These are phyloP conservation scores for Megaceryle torquata DNA, from an alignment of 2,113 vertebrate species.

Conservation along the genomic window DNA sequence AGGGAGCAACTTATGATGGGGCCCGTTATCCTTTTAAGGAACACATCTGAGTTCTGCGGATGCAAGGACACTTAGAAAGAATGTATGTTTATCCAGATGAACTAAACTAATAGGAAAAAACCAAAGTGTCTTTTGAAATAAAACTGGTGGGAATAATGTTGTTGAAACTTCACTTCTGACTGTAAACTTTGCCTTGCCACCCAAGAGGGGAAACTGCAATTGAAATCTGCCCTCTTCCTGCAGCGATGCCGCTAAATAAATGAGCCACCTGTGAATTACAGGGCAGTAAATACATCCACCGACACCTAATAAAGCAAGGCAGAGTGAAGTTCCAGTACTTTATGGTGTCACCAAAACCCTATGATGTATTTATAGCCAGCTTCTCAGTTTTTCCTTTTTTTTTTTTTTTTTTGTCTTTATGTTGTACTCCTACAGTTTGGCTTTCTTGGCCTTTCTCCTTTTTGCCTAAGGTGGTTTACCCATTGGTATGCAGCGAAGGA, in stretches of 20 bases:
- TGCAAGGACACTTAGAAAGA: background rate
- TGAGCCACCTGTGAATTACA: conserved; percentile 64
- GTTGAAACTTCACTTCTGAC: conserved; percentile 10
- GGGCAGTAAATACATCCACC: conserved; percentile 69
- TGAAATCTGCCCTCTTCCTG: conserved; percentile 54
- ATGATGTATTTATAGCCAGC: conserved; percentile 69
- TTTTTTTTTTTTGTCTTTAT: conserved; percentile 36
- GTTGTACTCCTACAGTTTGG: conserved; percentile 17
- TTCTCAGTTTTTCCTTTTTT: conserved; percentile 34
- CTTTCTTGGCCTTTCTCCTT: background rate
- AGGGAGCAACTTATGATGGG: background rate
- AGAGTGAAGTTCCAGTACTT: conserved; percentile 65
- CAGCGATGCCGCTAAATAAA: conserved; percentile 68
- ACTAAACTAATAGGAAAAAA: background rate
- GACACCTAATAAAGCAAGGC: conserved; percentile 71
- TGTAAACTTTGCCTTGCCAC: conserved; percentile 25
- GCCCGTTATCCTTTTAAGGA: background rate
- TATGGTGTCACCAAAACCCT: conserved; percentile 54
- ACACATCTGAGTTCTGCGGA: background rate
- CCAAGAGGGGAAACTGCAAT: conserved; percentile 39
- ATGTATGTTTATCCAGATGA: background rate
- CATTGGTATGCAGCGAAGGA: background rate
- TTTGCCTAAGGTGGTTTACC: background rate
- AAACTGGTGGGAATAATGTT: background rate
- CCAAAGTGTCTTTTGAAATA: background rate